phyloP scores from a whole-genome alignment of 2,888 invertebrate genomes.

The Dinocampus coccinellae region DNA sequence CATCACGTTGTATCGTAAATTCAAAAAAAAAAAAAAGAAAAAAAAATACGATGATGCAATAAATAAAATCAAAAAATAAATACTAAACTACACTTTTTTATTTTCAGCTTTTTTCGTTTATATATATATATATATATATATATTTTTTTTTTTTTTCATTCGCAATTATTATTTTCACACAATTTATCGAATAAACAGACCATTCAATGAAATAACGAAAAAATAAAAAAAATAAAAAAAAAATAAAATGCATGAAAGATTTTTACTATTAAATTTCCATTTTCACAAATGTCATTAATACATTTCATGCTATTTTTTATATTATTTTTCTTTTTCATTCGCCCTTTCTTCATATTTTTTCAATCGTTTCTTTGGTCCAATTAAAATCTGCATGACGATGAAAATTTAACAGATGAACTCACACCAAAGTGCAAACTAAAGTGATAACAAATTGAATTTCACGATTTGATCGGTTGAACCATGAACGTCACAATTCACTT shows the following conservation, averaged over 20 bases:
- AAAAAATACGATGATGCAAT: too few species aligned
- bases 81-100: neutral
- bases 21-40: neutral
- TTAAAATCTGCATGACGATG: neutral
- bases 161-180: too few species aligned
- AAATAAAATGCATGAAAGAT: too few species aligned
- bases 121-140: neutral
- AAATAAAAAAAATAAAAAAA: too few species aligned
- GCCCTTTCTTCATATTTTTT: too few species aligned
- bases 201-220: too few species aligned
- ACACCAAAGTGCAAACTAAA: neutral
- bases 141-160: neutral
- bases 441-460: neutral
- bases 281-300: too few species aligned
- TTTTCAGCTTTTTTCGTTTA: neutral
- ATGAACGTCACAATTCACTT: neutral
- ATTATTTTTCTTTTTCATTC: too few species aligned
- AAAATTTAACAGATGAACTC: neutral
- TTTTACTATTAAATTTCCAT: too few species aligned
- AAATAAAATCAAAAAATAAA: neutral
- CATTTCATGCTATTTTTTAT: too few species aligned
- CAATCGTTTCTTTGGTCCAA: neutral
- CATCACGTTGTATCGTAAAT: neutral
- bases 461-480: conserved; percentile 1
- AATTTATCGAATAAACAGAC: too few species aligned